Evolutionary conservation across 2,888 invertebrate genomes (phyloP), one percentile per base, ranked within the genome.

Genomic region (Sipunculus nudus): DNA sequence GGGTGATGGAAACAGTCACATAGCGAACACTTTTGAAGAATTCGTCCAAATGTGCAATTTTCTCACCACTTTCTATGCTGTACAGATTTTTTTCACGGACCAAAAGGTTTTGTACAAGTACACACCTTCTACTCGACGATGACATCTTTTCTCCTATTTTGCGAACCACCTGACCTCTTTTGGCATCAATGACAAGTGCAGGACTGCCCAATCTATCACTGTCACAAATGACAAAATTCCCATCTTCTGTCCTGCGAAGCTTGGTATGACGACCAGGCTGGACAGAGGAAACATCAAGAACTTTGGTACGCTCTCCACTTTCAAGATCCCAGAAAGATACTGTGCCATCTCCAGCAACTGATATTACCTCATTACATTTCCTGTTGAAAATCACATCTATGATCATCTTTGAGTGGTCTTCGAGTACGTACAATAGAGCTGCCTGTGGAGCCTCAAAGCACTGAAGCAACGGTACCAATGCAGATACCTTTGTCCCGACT

Each of bases 401-500:
- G 16, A 71, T 67, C 16, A 59, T 31, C 52, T 71, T 64, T 23
- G 54, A 46, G 54, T 71, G 71, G 32, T 71, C 71, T 53, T 71
- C 71, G 2, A 71, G 65, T 21, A 68, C 53, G 40, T 64, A 68
- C 25, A 59, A 60, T 29, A 71, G 68, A 63, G 67, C 65, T 16
- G 62, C 60, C 21, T 54, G 52, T 4, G 70, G 67, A 4, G 70
- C 52, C 49, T 71, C 71, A 35, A 68, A 71, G 47, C 71, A 70
- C 63, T 70, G 70, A 54, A 60, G 62, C 16, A 71, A 45, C 2
- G 71, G 71, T 28, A 71, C 39, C 3, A 71, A 40, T 16, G 68
- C 65, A n/a, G 71, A 68, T 47, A 96, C 91, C 49, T 89, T 88
- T 39, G 91, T 91, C 0, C 96, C 95, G 76, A 91, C 90, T 28